Evolutionary conservation across 1,140 invertebrate species (phyloP), one percentile per base, ranked within the genome.

Genomic region (Pseudomyrmex flavicornis): DNA sequence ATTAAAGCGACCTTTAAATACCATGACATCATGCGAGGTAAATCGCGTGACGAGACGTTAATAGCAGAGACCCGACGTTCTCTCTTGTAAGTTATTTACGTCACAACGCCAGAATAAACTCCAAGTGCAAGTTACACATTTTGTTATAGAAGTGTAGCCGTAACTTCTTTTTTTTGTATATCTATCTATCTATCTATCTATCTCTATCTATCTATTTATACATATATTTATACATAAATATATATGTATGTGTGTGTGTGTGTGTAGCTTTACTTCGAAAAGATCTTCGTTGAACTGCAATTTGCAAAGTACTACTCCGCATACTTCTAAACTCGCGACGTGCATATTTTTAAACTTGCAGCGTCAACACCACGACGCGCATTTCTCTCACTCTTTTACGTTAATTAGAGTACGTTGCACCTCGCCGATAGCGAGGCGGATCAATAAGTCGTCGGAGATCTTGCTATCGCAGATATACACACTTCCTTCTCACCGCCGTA

Each of bases 1-100:
- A 80, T 80, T 80, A 61, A 61, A 80, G 22, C 59, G 76, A 80
- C 76, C 66, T 80, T 80, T 70, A 80, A 72, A 72, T 72, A 80
- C 46, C 76, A 70, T 52, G 35, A 17, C 22, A 44, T 46, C 17
- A 22, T 15, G 8, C 44, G n/a, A n/a, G 44, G n/a, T 70, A 79
- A 58, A 58, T 56, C 76, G 76, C 44, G 66, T 44, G 59, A 61
- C 66, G 17, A 80, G 44, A 79, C 10, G 65, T 54, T 58, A 79
- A 79, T 79, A 70, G 20, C n/a, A 56, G 35, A 73, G 35, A 35
- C 7, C 35, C 35, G 35, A 35, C 54, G n/a, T 50, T 50, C 58
- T 75, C 8, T 22, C 12, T 52, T 7, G 35, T 7, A 20, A 46
- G 48, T 63, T 77, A 77, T 35, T 76, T 76, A 17, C 65, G 48